Evolutionary conservation across 1,140 invertebrate species (phyloP).

Genomic region (Aphelenchoides fujianensis): DNA sequence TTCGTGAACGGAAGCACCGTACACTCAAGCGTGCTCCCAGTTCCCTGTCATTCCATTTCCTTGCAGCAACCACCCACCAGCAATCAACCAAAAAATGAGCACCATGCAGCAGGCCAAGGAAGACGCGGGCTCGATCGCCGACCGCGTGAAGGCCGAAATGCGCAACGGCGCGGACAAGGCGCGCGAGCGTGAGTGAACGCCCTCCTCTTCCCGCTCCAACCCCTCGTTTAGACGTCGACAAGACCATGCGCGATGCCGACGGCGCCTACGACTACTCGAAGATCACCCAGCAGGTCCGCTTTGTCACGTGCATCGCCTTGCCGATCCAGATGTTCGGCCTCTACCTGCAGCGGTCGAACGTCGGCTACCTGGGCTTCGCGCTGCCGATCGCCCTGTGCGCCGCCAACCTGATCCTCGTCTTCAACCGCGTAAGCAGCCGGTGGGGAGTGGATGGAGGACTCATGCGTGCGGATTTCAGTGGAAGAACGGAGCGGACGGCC

Average conservation of each 20-base stretch:
- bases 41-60: too few relatives aligned
- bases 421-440: too few relatives aligned
- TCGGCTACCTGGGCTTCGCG: neutral
- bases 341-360: neutral
- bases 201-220: too few relatives aligned
- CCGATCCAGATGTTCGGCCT: neutral
- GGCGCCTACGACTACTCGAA: neutral
- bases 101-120: neutral
- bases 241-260: neutral
- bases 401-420: neutral
- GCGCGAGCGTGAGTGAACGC: neutral
- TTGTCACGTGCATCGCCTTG: neutral
- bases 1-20: too few relatives aligned
- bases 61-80: too few relatives aligned
- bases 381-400: neutral
- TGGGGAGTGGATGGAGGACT: too few relatives aligned
- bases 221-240: too few relatives aligned
- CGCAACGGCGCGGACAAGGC: neutral
- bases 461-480: too few relatives aligned
- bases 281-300: slow-evolving; percentile 10
- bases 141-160: too few relatives aligned
- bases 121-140: neutral
- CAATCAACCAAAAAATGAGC: slow-evolving; percentile 2
- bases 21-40: too few relatives aligned
- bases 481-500: neutral